Conservation (phyloP, 2,113 vertebrate genomes). For the Glaucidium brasilianum region DNA sequence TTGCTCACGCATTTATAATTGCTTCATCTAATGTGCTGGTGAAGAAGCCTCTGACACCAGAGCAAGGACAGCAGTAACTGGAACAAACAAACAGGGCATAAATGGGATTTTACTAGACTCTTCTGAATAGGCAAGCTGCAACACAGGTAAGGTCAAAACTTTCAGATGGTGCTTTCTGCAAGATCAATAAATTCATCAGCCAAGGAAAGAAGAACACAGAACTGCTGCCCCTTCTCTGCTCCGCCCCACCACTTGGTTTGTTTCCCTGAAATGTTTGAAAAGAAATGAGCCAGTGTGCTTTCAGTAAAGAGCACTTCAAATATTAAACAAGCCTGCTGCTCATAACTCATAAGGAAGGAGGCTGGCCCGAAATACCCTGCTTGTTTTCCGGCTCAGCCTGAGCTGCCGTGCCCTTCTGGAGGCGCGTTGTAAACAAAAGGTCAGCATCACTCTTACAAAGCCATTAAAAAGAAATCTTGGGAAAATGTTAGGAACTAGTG, state of each 20-base stretch:
- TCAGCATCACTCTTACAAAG: not conserved
- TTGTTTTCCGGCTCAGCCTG: not conserved
- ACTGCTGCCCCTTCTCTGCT: not conserved
- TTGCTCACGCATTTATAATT: not conserved
- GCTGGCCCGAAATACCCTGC: not conserved
- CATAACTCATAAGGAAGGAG: not conserved
- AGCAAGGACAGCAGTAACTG: not conserved
- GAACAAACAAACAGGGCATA: not conserved
- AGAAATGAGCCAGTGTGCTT: not conserved
- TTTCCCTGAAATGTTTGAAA: not conserved
- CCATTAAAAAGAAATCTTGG: not conserved
- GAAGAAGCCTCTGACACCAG: not conserved
- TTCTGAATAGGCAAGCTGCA: not conserved
- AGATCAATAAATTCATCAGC: not conserved
- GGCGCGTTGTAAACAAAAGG: fast-evolving
- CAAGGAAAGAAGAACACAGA: not conserved
- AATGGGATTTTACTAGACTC: not conserved
- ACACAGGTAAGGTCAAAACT: not conserved
- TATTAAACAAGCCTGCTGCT: not conserved
- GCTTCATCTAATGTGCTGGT: not conserved
- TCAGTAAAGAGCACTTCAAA: not conserved
- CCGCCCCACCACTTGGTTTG: not conserved
- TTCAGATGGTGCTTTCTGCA: not conserved
- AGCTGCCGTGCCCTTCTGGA: not conserved
- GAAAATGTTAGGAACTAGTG: not conserved